A percentile compares a stretch with the other conserved stretches of the same genome.
Conservation (phyloP, 2,797 vertebrate genomes). For the Paguma larvata region DNA sequence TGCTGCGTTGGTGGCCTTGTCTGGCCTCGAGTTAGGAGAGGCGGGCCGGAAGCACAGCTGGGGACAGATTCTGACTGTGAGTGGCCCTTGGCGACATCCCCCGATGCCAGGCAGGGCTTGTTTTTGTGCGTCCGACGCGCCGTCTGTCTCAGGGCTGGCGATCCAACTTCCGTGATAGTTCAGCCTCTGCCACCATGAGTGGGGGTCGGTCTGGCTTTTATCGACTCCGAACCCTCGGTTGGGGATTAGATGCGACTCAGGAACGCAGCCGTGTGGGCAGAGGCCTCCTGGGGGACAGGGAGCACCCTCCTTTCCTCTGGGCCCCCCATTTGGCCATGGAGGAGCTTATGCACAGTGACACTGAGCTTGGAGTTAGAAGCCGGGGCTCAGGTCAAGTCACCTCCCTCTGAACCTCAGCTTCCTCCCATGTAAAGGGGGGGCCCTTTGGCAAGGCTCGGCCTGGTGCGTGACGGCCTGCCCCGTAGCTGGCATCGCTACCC, state of each 20-base stretch:
- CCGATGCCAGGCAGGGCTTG: slow-evolving; percentile 1
- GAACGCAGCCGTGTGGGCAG: not conserved
- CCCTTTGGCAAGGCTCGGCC: accelerated
- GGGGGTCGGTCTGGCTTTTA: not conserved
- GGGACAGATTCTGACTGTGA: slow-evolving; percentile 55
- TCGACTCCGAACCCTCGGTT: not conserved
- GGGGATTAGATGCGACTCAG: not conserved
- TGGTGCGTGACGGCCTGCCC: accelerated
- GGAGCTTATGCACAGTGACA: not conserved
- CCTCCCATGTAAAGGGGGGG: accelerated
- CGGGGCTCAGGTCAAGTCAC: accelerated
- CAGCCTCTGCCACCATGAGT: not conserved
- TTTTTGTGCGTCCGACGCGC: not conserved
- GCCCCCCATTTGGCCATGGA: accelerated
- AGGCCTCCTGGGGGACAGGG: not conserved
- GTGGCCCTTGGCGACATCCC: slow-evolving; percentile 60
- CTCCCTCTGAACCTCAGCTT: accelerated
- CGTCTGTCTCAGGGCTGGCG: slow-evolving; percentile 64
- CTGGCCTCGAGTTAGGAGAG: not conserved
- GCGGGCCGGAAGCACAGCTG: slow-evolving; percentile 63
- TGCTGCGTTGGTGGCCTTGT: not conserved
- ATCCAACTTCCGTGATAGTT: not conserved
- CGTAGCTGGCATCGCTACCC: accelerated
- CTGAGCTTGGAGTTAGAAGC: not conserved
- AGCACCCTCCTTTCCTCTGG: accelerated